phyloP scores from a whole-genome alignment of 1,140 invertebrate genomes.

The Triops cancriformis region DNA sequence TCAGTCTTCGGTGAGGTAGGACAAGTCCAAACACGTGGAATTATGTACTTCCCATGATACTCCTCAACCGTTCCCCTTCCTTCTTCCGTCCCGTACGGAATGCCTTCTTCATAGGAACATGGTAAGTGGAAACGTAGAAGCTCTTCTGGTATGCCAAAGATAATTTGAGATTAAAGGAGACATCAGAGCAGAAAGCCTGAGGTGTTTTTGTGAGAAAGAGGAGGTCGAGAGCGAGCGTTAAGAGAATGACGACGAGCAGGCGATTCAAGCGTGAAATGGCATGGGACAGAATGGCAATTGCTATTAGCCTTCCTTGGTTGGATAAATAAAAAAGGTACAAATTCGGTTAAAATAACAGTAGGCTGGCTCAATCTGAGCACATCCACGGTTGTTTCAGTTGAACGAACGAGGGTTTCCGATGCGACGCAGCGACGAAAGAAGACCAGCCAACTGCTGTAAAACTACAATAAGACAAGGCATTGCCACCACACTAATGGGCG shows the following conservation, averaged over 20 bases:
- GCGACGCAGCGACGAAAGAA: neutral
- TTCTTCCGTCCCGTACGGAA: neutral
- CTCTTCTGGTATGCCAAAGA: neutral
- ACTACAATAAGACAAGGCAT: neutral
- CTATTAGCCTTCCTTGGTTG: neutral
- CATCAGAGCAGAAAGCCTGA: neutral
- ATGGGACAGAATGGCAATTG: neutral
- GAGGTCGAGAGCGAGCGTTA: neutral
- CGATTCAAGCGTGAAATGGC: neutral
- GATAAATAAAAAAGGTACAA: neutral
- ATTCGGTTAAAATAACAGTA: neutral
- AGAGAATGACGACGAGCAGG: neutral
- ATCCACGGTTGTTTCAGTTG: neutral
- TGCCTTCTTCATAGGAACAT: neutral
- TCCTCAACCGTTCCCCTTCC: neutral
- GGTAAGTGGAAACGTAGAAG: neutral
- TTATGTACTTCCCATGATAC: too few relatives aligned
- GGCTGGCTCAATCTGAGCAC: neutral
- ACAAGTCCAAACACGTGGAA: too few relatives aligned
- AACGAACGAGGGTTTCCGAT: too few relatives aligned
- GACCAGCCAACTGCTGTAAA: neutral
- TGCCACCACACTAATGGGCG: neutral
- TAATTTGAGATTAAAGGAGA: constrained; percentile 14
- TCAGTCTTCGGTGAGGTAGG: too few relatives aligned
- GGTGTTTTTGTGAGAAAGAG: neutral